Conservation (phyloP, 2,888 invertebrate species). For the Drosophila prolongata region DNA sequence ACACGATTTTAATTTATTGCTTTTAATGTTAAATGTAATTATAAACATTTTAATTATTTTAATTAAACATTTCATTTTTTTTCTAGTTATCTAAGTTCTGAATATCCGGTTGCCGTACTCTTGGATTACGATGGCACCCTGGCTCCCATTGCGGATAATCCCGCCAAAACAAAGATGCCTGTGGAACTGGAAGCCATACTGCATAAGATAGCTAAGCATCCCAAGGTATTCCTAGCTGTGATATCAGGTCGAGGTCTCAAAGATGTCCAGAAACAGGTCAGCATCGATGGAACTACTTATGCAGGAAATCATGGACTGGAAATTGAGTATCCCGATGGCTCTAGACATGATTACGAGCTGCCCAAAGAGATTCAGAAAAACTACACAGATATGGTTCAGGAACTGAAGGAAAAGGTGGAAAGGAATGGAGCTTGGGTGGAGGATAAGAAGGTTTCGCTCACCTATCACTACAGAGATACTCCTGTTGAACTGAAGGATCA, state of each 20-base stretch:
- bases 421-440: slow-evolving; percentile 90
- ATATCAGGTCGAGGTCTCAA: slow-evolving; percentile 90
- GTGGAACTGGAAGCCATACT: slow-evolving; percentile 88
- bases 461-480: slow-evolving; percentile 90
- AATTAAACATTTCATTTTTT: too few relatives aligned
- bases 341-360: slow-evolving; percentile 89
- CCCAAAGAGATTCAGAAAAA: slow-evolving; percentile 88
- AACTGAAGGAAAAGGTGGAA: slow-evolving; percentile 87
- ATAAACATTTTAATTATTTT: too few relatives aligned
- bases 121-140: slow-evolving; percentile 91
- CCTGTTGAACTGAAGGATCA: slow-evolving; percentile 86
- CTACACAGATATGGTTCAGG: slow-evolving; percentile 87
- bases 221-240: slow-evolving; percentile 89
- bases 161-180: slow-evolving; percentile 88
- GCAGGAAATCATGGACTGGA: slow-evolving; percentile 91
- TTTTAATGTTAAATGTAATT: too few relatives aligned
- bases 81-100: slow-evolving; percentile 85
- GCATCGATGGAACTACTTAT: slow-evolving; percentile 86
- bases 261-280: slow-evolving; percentile 89
- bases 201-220: slow-evolving; percentile 87
- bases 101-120: slow-evolving; percentile 88
- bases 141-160: slow-evolving; percentile 90
- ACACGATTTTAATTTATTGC: too few relatives aligned
- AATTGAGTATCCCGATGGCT: slow-evolving; percentile 90
- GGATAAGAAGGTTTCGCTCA: slow-evolving; percentile 89